Evolutionary conservation across 2,113 vertebrate genomes (phyloP), one percentile per base, ranked within the genome.

Genomic region (Seriola rivoliana): DNA sequence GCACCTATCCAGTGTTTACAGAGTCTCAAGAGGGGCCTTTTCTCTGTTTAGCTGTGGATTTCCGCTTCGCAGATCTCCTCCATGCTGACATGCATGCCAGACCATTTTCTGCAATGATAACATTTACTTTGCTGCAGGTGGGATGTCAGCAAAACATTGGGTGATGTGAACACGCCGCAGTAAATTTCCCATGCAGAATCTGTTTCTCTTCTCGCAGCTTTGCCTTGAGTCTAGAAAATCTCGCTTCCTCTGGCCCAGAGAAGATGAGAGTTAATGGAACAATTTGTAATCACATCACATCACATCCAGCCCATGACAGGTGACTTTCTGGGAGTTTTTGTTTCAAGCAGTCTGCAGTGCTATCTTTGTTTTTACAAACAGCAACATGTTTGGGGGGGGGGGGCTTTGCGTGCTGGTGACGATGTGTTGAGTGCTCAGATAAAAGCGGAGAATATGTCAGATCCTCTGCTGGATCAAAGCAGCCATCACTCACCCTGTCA

Each of bases 381-480:
- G 8, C 46, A 34, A 46, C 10, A 10, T 50, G 62, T 80, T 82
- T 55, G 2, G 60, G 29, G 44, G 25, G 44, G 25, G 29, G 29
- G 42, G 40, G 8, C 50, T 84, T 63, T 55, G 54, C 13, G 2
- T 46, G 79, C 75, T 71, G 21, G 11, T 54, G 69, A 80, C 71
- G 75, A 86, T 70, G 74, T 75, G 87, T 67, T 62, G 76, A 78
- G 79, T 13, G 25, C 57, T 75, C 59, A 52, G 44, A 89, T 38
- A 72, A 55, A 73, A 85, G 68, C 34, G 60, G 63, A 59, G 66
- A 83, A 69, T 67, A 58, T 86, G 91, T 90, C 86, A 85, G 81
- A 85, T 88, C 71, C 70, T 82, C 71, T 78, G 55, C 74, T 23
- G 63, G 80, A 92, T 93, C 88, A 94, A 89, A 93, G 88, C 84